Conservation (phyloP, 2,113 vertebrate genomes). For the Sapajus apella region DNA sequence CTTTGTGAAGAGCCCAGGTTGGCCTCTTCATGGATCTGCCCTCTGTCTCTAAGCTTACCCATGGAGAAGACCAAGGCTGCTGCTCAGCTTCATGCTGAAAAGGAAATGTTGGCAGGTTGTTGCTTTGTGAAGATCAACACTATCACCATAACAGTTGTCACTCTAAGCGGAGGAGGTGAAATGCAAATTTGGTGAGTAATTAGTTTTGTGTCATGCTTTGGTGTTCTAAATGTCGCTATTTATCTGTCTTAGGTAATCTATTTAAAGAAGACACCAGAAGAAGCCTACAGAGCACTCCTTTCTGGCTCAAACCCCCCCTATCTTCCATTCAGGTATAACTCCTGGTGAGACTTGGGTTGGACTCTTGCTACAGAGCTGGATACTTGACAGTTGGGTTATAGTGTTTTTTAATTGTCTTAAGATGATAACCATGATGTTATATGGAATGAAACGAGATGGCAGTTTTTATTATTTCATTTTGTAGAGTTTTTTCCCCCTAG, state of each 20-base stretch:
- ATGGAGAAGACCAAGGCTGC: background rate
- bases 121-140: background rate
- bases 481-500: background rate
- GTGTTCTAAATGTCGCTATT: constrained; percentile 66
- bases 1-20: background rate
- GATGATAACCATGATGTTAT: background rate
- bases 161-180: background rate
- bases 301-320: constrained; percentile 94
- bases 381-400: background rate
- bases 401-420: background rate
- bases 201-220: background rate
- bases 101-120: background rate
- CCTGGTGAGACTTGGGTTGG: background rate
- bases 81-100: background rate
- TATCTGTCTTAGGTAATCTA: constrained; percentile 91
- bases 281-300: constrained; percentile 91
- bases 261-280: constrained; percentile 97
- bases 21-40: background rate
- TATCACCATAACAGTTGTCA: background rate
- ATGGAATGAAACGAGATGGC: background rate
- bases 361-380: background rate
- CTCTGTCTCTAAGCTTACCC: background rate
- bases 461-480: background rate
- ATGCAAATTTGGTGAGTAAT: background rate
- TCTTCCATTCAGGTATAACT: constrained; percentile 95